These are phyloP conservation scores for Motacilla tschutschensis DNA, from an alignment of 2,113 vertebrate species.

Conservation along the genomic window DNA sequence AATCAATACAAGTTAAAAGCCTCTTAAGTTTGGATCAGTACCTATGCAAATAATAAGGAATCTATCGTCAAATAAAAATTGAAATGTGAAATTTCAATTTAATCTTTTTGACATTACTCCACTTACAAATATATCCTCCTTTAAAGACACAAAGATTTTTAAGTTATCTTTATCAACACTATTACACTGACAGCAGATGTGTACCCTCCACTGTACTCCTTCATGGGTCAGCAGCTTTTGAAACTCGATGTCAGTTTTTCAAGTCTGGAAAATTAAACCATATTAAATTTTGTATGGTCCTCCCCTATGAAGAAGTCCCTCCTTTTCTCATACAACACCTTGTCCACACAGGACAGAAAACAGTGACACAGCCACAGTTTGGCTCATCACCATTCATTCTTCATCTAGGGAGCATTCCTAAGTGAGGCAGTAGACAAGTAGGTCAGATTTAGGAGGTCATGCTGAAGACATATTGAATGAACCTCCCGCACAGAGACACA, in stretches of 20 bases:
- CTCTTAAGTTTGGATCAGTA: background rate
- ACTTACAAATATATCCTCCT: background rate
- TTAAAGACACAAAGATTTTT: background rate
- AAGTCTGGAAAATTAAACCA: background rate
- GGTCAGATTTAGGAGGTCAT: background rate
- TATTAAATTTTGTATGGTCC: background rate
- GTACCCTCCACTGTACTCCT: background rate
- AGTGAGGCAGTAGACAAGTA: background rate
- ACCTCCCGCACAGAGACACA: background rate
- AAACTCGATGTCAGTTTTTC: background rate
- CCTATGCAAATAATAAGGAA: background rate
- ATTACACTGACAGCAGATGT: background rate
- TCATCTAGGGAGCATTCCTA: background rate
- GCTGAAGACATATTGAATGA: background rate
- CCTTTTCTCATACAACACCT: background rate
- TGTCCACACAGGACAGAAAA: background rate
- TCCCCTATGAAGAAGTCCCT: background rate
- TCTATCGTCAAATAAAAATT: background rate
- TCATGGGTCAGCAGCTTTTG: background rate
- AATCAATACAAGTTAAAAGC: background rate
- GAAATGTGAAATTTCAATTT: background rate
- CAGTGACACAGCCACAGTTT: background rate
- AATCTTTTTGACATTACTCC: background rate
- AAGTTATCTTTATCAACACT: background rate
- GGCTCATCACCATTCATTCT: background rate